Conservation (phyloP, 2,113 vertebrate genomes). For the Oreochromis niloticus region DNA sequence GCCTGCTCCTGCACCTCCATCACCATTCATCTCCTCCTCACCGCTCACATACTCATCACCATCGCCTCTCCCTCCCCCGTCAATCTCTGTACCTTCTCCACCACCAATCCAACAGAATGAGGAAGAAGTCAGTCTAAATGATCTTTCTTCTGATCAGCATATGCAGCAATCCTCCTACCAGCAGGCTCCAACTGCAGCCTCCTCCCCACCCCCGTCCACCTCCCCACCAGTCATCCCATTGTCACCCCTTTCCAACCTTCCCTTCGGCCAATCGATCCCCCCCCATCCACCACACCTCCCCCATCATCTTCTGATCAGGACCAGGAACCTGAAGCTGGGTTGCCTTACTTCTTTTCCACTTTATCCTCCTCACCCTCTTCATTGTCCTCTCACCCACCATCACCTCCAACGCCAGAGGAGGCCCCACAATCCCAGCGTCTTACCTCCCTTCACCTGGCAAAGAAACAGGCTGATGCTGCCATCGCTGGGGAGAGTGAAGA, state of each 20-base stretch:
- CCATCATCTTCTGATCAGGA: conserved; percentile 54
- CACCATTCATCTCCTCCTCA: conserved; percentile 43
- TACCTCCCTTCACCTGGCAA: conserved; percentile 82
- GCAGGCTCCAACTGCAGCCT: conserved; percentile 10
- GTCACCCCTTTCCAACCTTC: conserved; percentile 44
- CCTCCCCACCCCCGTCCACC: conserved; percentile 45
- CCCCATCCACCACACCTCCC: conserved; percentile 56
- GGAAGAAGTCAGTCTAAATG: not conserved
- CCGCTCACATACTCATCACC: conserved; percentile 44
- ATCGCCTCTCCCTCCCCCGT: conserved; percentile 35
- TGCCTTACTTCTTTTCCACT: conserved; percentile 23
- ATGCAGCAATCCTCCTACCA: conserved; percentile 11
- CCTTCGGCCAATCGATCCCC: conserved; percentile 39
- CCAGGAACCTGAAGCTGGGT: conserved; percentile 39
- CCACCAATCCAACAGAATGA: not conserved
- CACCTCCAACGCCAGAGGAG: conserved; percentile 74
- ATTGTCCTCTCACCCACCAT: conserved; percentile 49
- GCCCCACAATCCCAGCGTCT: conserved; percentile 60
- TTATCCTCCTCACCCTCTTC: conserved; percentile 48
- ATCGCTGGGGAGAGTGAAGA: conserved; percentile 85
- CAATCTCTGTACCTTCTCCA: conserved; percentile 37
- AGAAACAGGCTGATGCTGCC: conserved; percentile 82
- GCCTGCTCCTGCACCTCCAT: conserved; percentile 23
- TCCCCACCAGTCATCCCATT: conserved; percentile 35
- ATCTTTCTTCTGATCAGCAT: not conserved